phyloP scores from a whole-genome alignment of 2,113 vertebrate species.

The Tiliqua scincoides region DNA sequence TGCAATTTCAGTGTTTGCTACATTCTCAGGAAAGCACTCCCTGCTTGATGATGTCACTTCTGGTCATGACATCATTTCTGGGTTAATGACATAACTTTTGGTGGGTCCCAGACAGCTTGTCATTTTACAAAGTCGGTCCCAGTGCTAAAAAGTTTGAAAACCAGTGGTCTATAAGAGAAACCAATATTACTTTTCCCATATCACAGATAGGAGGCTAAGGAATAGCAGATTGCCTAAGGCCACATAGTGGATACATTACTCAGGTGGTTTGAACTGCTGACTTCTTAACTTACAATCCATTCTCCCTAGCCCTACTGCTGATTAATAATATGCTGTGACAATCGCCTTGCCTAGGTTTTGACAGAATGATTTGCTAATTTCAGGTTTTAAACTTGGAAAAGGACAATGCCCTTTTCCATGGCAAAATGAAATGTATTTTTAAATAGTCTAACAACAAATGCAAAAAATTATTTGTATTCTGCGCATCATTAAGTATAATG shows the following conservation, averaged over 20 bases:
- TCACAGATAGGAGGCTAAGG: background rate
- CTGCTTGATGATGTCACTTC: no score
- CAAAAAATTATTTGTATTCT: background rate
- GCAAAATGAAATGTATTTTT: background rate
- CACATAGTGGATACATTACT: background rate
- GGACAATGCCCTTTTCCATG: background rate
- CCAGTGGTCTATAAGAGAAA: background rate
- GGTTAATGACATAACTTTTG: no score
- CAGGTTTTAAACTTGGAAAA: background rate
- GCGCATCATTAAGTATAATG: background rate
- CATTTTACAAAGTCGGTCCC: no score
- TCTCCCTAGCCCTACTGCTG: background rate
- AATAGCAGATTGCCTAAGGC: background rate
- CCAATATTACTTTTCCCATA: background rate
- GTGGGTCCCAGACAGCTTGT: no score
- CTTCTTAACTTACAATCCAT: background rate
- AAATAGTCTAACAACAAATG: background rate
- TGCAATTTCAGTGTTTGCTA: no score
- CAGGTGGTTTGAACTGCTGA: background rate
- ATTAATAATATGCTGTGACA: no score
- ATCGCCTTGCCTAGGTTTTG: fast-evolving
- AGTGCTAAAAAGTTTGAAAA: no score
- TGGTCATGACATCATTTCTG: no score
- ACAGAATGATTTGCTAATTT: fast-evolving
- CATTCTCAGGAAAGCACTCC: no score